Conservation (phyloP, 2,797 vertebrate species). For the Notoglanidium macrostoma region DNA sequence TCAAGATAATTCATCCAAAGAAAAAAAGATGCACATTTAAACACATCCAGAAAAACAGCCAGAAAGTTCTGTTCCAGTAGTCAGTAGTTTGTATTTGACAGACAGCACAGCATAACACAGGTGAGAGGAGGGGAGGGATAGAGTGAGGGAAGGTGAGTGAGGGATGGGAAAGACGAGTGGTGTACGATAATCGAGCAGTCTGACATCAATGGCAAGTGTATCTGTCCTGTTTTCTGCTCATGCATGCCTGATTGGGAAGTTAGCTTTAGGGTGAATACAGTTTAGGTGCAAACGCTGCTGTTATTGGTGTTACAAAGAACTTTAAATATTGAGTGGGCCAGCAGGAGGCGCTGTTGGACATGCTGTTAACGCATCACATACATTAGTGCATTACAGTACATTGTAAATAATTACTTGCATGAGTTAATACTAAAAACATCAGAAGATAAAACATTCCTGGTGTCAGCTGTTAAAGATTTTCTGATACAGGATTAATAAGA, state of each 20-base stretch:
- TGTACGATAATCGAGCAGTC: constrained; percentile 73
- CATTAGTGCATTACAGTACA: not conserved
- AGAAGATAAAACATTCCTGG: constrained; percentile 18
- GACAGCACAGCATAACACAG: not conserved
- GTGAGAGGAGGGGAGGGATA: not conserved
- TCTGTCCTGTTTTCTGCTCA: constrained; percentile 73
- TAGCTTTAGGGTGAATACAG: constrained; percentile 31
- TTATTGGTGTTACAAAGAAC: constrained; percentile 51
- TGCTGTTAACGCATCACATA: constrained; percentile 67
- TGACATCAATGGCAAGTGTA: constrained; percentile 93
- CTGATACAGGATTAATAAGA: not conserved
- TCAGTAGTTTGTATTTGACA: constrained; percentile 7
- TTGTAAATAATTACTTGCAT: not conserved
- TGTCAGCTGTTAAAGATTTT: constrained; percentile 1
- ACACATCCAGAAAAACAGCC: not conserved
- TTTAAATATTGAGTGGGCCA: constrained; percentile 23
- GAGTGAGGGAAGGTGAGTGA: constrained; percentile 16
- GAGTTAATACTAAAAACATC: not conserved
- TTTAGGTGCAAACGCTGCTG: constrained; percentile 20
- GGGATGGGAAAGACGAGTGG: constrained; percentile 29
- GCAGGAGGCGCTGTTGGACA: constrained; percentile 57
- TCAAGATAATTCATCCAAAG: not conserved
- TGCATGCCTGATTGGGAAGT: constrained; percentile 67
- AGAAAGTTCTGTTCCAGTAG: not conserved
- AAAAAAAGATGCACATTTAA: too few relatives aligned